These are phyloP conservation scores for Tetanocera ferruginea DNA, from an alignment of 2,888 invertebrate genomes.

Conservation along the genomic window DNA sequence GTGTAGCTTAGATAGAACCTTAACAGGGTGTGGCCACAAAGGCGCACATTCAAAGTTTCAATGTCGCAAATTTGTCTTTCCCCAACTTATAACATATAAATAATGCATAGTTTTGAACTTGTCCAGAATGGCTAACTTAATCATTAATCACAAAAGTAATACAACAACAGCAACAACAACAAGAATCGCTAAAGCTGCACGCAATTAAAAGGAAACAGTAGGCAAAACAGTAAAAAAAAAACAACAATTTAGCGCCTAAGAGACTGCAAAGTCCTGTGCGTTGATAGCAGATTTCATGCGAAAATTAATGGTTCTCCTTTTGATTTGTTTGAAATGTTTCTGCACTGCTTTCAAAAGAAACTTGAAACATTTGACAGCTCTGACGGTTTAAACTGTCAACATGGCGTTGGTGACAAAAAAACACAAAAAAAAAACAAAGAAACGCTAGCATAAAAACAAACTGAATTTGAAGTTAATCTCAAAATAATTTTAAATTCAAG, in stretches of 20 bases:
- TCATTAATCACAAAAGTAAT: conserved; percentile 5
- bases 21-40: no score
- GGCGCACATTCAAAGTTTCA: no score
- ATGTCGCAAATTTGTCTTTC: not conserved
- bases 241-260: not conserved
- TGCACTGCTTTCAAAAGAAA: not conserved
- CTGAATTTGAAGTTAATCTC: not conserved
- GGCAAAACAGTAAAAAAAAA: not conserved
- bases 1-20: no score
- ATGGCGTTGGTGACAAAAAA: not conserved
- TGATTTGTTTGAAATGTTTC: not conserved
- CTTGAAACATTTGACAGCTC: conserved; percentile 13
- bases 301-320: not conserved
- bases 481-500: conserved; percentile 3
- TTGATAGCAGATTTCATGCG: not conserved
- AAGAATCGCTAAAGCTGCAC: not conserved
- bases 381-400: conserved; percentile 18
- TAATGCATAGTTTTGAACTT: not conserved
- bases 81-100: not conserved
- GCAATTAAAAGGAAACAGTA: no score
- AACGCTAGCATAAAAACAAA: not conserved
- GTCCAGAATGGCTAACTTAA: not conserved
- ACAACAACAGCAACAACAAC: conserved; percentile 4
- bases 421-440: not conserved
- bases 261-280: not conserved